phyloP scores from a whole-genome alignment of 2,888 invertebrate genomes.

The Eremobia ochroleuca region DNA sequence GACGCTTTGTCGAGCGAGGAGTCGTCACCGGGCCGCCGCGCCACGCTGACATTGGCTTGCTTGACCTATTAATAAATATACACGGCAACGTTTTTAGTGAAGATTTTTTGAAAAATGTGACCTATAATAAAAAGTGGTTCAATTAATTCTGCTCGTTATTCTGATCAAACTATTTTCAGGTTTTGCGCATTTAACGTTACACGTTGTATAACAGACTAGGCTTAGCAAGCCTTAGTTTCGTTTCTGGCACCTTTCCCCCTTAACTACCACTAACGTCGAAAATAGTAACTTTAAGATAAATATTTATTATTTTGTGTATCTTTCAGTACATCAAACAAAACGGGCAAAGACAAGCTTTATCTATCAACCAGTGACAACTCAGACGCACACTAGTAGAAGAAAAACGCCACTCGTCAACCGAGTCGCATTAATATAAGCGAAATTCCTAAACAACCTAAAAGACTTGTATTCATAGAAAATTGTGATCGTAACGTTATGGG shows the following conservation, averaged over 20 bases:
- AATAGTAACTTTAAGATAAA: not conserved
- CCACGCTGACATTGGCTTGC: too few species aligned
- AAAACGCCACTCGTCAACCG: slow-evolving; percentile 92
- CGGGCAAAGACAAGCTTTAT: slow-evolving; percentile 87
- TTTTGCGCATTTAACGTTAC: too few species aligned
- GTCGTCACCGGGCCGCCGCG: too few species aligned
- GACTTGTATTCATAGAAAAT: slow-evolving; percentile 72
- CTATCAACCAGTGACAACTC: slow-evolving; percentile 85
- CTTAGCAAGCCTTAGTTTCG: not conserved
- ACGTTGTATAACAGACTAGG: too few species aligned
- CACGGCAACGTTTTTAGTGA: too few species aligned
- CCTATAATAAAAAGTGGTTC: too few species aligned
- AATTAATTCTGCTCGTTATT: too few species aligned
- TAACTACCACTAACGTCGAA: not conserved
- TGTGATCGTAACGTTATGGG: slow-evolving; percentile 78
- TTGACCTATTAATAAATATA: too few species aligned
- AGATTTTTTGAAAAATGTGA: too few species aligned
- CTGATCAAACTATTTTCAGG: too few species aligned
- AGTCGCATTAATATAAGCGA: slow-evolving; percentile 83
- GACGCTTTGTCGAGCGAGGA: too few species aligned
- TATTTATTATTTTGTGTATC: slow-evolving; percentile 33
- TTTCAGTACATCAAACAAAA: slow-evolving; percentile 87
- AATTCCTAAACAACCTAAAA: slow-evolving; percentile 65
- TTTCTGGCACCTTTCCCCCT: not conserved
- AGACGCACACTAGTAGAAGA: slow-evolving; percentile 90